These are phyloP conservation scores for Perca fluviatilis DNA, from an alignment of 2,113 vertebrate species.

Conservation along the genomic window DNA sequence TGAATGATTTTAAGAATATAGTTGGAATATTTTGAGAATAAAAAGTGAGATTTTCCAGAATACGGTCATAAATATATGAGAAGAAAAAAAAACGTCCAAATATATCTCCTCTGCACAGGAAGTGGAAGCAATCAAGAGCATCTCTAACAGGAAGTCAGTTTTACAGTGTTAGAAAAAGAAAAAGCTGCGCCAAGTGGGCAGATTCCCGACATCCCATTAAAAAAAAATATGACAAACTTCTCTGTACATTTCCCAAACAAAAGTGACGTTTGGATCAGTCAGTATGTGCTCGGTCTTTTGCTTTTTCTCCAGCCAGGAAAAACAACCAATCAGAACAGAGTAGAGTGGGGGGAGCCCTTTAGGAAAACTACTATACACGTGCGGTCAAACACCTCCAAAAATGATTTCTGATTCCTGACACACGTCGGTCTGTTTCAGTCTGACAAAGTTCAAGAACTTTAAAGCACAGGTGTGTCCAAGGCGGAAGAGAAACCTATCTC, in stretches of 20 bases:
- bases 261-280: background rate
- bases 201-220: background rate
- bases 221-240: background rate
- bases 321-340: conserved; percentile 7
- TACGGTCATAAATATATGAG: no score
- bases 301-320: conserved; percentile 5
- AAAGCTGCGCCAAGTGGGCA: background rate
- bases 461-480: conserved; percentile 9
- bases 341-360: conserved; percentile 46
- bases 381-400: background rate
- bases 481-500: background rate
- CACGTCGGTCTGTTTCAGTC: background rate
- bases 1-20: background rate
- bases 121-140: conserved; percentile 23
- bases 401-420: background rate
- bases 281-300: conserved; percentile 35
- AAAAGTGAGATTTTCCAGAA: background rate
- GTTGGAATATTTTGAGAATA: background rate
- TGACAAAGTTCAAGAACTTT: background rate
- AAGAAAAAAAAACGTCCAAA: no score
- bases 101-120: conserved; percentile 29
- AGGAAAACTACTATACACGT: conserved; percentile 3
- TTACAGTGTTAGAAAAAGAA: conserved; percentile 22
- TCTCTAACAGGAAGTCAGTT: conserved; percentile 55
- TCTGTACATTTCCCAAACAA: conserved; percentile 32